Conservation (phyloP, 2,797 vertebrate genomes). For the Microhierax caerulescens region DNA sequence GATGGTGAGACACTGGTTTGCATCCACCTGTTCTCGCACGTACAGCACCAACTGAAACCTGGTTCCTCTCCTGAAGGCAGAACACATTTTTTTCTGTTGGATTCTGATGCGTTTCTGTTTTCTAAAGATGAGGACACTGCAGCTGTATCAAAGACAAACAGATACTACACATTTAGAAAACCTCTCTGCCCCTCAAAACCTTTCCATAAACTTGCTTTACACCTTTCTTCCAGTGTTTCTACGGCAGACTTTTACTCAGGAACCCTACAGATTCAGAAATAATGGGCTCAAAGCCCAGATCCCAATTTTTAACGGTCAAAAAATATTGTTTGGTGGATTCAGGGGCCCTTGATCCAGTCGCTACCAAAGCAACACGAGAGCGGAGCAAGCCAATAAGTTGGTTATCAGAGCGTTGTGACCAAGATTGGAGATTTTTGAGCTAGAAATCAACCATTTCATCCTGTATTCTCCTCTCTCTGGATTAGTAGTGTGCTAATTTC, state of each 20-base stretch:
- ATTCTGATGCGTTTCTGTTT: neutral
- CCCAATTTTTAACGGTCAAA: neutral
- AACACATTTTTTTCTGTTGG: too few relatives aligned
- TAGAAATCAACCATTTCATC: accelerated
- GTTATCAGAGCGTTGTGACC: accelerated
- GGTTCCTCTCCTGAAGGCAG: neutral
- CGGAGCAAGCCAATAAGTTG: accelerated
- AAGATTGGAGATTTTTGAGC: neutral
- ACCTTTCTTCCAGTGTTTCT: accelerated
- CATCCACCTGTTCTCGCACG: accelerated
- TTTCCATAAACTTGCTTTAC: neutral
- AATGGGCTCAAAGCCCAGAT: neutral
- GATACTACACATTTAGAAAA: neutral
- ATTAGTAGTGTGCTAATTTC: accelerated
- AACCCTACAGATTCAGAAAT: neutral
- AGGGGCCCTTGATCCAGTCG: neutral
- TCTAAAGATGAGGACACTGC: too few relatives aligned
- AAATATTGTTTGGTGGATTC: neutral
- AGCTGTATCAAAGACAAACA: neutral
- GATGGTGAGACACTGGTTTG: accelerated
- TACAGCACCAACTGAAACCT: accelerated
- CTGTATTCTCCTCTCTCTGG: neutral
- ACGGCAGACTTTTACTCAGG: neutral
- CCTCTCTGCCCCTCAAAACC: neutral
- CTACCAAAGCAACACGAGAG: neutral